Conservation (phyloP, 2,888 invertebrate species). For the Oscheius sp. region DNA sequence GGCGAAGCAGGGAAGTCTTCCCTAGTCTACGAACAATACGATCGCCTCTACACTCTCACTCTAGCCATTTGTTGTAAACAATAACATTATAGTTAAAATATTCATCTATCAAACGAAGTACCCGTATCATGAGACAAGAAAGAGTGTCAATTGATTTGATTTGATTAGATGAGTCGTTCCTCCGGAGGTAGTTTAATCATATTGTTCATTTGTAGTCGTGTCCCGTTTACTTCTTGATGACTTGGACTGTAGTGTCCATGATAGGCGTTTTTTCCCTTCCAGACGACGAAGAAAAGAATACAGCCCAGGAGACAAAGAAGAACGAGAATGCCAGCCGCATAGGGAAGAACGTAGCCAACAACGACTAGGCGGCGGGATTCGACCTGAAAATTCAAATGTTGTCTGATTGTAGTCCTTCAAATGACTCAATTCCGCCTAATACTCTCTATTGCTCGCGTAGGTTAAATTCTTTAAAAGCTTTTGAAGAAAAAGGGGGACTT, state of each 20-base stretch:
- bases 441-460: too few species aligned
- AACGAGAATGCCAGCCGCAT: conserved; percentile 53
- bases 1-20: conserved; percentile 41
- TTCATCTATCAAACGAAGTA: conserved; percentile 7
- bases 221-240: conserved; percentile 54
- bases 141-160: conserved; percentile 12
- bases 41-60: conserved; percentile 36
- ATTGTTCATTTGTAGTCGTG: conserved; percentile 52
- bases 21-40: conserved; percentile 37
- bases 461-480: too few species aligned
- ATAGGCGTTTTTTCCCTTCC: conserved; percentile 60
- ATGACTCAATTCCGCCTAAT: too few species aligned
- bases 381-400: conserved; percentile 38
- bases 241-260: conserved; percentile 66
- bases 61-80: conserved; percentile 29
- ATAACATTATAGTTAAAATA: conserved; percentile 10
- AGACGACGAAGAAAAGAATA: conserved; percentile 61
- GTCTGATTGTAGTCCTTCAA: too few species aligned
- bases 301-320: conserved; percentile 60
- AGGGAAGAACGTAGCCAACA: conserved; percentile 61
- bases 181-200: conserved; percentile 61
- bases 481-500: neutral
- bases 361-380: conserved; percentile 51
- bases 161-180: conserved; percentile 50
- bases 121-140: conserved; percentile 29